These are phyloP conservation scores for Hippocampus guttulatus DNA, from an alignment of 2,113 vertebrate species.

Conservation along the genomic window DNA sequence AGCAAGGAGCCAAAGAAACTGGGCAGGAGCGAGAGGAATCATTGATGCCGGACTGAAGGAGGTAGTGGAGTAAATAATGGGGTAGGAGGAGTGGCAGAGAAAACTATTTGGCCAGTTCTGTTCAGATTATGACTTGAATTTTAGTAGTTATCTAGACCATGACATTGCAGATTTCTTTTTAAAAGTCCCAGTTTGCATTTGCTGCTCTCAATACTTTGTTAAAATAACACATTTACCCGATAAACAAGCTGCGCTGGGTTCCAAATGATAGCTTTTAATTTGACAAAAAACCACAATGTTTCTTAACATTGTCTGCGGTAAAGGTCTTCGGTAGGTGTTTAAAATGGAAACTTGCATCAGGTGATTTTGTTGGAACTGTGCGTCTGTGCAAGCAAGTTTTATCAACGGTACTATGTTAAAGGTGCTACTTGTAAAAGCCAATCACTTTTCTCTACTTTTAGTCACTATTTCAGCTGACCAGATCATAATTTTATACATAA, in stretches of 20 bases:
- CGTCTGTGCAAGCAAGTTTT: background rate
- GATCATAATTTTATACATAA: background rate
- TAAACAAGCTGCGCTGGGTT: conserved; percentile 4
- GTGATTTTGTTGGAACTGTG: background rate
- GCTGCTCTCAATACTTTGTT: background rate
- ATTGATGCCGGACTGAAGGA: conserved; percentile 50
- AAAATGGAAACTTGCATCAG: background rate
- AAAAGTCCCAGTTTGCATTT: background rate
- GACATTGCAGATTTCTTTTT: background rate
- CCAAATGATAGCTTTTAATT: background rate
- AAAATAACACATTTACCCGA: background rate
- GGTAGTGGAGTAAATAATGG: background rate
- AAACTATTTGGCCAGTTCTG: background rate
- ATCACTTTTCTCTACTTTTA: background rate
- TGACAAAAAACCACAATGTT: background rate
- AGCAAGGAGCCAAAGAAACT: conserved; percentile 86
- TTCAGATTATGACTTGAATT: background rate
- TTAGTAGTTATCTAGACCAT: background rate
- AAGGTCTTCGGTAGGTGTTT: background rate
- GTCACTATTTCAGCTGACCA: background rate
- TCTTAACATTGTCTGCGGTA: background rate
- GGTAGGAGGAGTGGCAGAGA: background rate
- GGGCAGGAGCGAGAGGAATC: conserved; percentile 69
- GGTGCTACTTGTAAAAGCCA: background rate
- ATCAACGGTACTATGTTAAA: background rate